phyloP scores from a whole-genome alignment of 2,113 vertebrate species.

The Coptodon rendalli region DNA sequence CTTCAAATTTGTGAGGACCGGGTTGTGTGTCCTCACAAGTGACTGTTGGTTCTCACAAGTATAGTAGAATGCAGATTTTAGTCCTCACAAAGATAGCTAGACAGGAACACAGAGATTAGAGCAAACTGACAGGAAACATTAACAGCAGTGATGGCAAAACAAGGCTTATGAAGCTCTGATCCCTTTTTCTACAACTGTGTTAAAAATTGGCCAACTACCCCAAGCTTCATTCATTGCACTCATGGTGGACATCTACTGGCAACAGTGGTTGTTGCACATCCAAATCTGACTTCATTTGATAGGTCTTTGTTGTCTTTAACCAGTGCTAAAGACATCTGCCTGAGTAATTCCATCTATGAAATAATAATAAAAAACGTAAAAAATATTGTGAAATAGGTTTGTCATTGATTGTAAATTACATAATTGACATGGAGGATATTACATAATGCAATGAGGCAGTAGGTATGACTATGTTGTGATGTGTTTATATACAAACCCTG shows the following conservation, averaged over 20 bases:
- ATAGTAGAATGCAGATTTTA: too few relatives aligned
- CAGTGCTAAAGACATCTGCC: neutral
- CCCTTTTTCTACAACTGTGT: neutral
- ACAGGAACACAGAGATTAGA: neutral
- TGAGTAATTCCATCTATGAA: neutral
- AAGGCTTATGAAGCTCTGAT: neutral
- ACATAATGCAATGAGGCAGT: neutral
- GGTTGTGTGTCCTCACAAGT: too few relatives aligned
- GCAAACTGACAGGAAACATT: neutral
- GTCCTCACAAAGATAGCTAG: too few relatives aligned
- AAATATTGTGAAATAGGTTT: neutral
- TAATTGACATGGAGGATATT: neutral
- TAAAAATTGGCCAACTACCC: neutral
- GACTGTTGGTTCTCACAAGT: too few relatives aligned
- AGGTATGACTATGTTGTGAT: neutral
- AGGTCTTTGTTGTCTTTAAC: neutral
- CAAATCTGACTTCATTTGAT: neutral
- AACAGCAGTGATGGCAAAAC: neutral
- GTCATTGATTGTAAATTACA: neutral
- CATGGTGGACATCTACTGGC: neutral
- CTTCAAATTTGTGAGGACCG: too few relatives aligned
- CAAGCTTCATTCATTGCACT: neutral
- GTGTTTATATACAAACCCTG: neutral
- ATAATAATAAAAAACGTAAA: neutral
- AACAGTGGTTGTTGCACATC: neutral